Base-by-base conservation (phyloP, 64 coral and sea anemone genomes). In the Anthopleura sola region DNA sequence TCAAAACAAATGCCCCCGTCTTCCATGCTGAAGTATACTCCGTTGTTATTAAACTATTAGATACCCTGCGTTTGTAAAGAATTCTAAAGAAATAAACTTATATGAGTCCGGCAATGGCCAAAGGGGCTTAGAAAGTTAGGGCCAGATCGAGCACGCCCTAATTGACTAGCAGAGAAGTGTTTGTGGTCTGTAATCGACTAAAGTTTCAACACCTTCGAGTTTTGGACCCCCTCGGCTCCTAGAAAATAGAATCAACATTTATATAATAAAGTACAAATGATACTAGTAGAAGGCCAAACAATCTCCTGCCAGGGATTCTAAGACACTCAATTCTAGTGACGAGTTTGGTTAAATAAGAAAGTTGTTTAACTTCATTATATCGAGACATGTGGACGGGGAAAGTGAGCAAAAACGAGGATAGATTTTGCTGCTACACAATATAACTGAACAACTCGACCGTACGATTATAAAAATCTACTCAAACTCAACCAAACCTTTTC, bases 11-110 rank as follows among this genome's bases (percentile, higher is more conserved):
- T 44, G 37, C 19, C 37, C 23, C 44, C 37, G 47, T 79, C 76
- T 48, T 79, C 26, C 44, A 24, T 18, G 76, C 38, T 44, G 66
- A 71, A 71, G 28, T 34, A 31, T n/a, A 62, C 21, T 62, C 8
- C 66, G 66, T 71, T 71, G 66, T 71, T 71, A 71, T 71, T 71
- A 71, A 71, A 71, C 66, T 71, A 71, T 71, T 71, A 71, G 29
- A 62, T 24, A 62, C 2, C 11, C 58, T 62, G 58, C 7, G 21
- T 62, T 62, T 62, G 58, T 24, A 71, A 71, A 71, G 26, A 13
- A 32, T 32, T 34, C 13, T 32, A 71, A 62, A 62, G 58, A 62
- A 62, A 62, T 62, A 20, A 62, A 62, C 19, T 29, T 34, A 71
- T 34, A 71, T 34, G 28, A 34, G 28, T 34, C 31, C 66, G 29